phyloP scores from a whole-genome alignment of 2,888 invertebrate species.

The Latrodectus elegans region DNA sequence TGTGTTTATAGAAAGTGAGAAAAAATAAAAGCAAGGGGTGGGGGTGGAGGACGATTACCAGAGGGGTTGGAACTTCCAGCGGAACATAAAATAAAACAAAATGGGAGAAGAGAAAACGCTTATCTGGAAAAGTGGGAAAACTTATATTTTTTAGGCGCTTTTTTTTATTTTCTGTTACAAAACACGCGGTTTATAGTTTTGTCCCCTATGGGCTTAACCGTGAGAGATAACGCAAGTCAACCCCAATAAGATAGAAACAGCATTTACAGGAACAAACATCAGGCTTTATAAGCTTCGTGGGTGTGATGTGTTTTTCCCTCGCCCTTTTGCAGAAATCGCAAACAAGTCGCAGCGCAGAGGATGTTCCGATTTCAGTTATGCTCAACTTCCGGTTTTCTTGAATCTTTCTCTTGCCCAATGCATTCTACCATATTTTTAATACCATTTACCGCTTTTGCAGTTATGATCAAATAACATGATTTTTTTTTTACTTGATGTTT shows the following conservation, averaged over 20 bases:
- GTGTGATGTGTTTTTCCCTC: neutral
- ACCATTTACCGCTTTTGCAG: too few species aligned
- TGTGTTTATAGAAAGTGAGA: slow-evolving; percentile 34
- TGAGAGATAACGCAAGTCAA: slow-evolving; percentile 51
- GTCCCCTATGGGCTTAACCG: slow-evolving; percentile 60
- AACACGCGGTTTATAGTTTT: slow-evolving; percentile 57
- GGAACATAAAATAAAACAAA: slow-evolving; percentile 61
- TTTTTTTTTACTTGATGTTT: too few species aligned
- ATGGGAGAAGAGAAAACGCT: slow-evolving; percentile 41
- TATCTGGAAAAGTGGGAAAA: slow-evolving; percentile 56
- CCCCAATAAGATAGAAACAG: slow-evolving; percentile 50
- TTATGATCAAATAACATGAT: too few species aligned
- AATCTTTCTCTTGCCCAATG: too few species aligned
- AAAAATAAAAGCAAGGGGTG: neutral
- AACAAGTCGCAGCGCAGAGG: neutral
- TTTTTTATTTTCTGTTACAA: slow-evolving; percentile 17
- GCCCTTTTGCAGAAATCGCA: neutral
- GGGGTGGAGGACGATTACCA: neutral
- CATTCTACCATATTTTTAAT: too few species aligned
- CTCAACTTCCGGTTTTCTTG: too few species aligned
- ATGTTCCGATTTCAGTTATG: too few species aligned
- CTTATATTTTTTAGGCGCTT: slow-evolving; percentile 39
- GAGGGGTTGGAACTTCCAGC: slow-evolving; percentile 9
- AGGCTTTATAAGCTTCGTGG: slow-evolving; percentile 10
- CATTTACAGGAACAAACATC: slow-evolving; percentile 62